Conservation (phyloP, 2,797 vertebrate species). For the Chelon labrosus region DNA sequence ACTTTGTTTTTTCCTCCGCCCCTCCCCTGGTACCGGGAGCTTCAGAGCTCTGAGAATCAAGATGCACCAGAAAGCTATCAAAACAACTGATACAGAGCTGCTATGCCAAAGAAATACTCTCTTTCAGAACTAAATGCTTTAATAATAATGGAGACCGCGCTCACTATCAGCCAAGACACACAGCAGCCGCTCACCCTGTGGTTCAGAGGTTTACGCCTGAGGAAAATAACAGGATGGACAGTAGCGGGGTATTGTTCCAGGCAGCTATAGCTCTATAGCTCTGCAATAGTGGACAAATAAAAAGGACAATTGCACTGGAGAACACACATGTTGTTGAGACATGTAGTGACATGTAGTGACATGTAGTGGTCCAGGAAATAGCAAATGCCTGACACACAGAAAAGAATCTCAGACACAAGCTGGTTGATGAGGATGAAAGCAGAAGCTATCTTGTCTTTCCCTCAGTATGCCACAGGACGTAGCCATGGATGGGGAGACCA, state of each 20-base stretch:
- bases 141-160: neutral
- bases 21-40: neutral
- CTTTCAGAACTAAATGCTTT: rapidly evolving
- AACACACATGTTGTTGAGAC: rapidly evolving
- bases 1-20: neutral
- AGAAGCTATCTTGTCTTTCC: neutral
- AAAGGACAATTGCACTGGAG: neutral
- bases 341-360: neutral
- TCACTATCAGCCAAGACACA: conserved; percentile 2
- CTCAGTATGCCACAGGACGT: conserved; percentile 1
- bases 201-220: conserved; percentile 13
- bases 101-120: rapidly evolving
- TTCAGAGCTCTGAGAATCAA: conserved; percentile 17
- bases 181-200: conserved; percentile 6
- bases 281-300: neutral
- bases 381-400: neutral
- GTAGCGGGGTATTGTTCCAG: conserved; percentile 6
- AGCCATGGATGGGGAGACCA: neutral
- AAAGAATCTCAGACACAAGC: neutral
- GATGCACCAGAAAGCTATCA: conserved; percentile 18
- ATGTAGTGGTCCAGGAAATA: neutral
- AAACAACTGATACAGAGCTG: neutral
- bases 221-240: conserved; percentile 17
- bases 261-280: conserved; percentile 3
- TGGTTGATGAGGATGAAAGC: conserved; percentile 13